Percentiles rank a stretch among this genome's conserved stretches.
phyloP scores from a whole-genome alignment of 2,888 invertebrate species.

The Rotaria magnacalcarata region DNA sequence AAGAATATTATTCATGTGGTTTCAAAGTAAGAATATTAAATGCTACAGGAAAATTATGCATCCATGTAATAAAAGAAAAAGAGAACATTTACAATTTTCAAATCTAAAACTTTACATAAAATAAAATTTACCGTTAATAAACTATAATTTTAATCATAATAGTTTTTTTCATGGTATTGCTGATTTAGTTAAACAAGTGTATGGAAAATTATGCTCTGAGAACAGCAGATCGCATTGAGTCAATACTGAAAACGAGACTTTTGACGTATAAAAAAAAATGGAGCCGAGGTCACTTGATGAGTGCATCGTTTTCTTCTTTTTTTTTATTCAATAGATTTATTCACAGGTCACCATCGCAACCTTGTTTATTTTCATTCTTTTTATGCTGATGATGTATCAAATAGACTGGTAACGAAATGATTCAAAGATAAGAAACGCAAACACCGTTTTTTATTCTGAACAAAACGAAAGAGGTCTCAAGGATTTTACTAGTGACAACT shows the following conservation, averaged over 20 bases:
- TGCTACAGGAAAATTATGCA: no score
- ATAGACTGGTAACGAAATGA: neutral
- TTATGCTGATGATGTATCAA: neutral
- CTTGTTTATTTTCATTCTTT: neutral
- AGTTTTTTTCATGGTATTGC: neutral
- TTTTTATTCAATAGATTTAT: neutral
- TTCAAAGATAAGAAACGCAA: neutral
- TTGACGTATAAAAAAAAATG: neutral
- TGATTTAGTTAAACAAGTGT: neutral
- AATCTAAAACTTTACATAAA: no score
- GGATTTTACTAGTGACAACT: slow-evolving; percentile 6
- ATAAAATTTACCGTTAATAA: neutral
- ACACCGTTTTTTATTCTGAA: neutral
- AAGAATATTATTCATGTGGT: no score
- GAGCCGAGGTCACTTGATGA: neutral
- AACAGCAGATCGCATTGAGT: neutral
- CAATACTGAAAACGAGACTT: neutral
- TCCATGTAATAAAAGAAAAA: neutral
- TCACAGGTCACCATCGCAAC: neutral
- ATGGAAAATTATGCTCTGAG: neutral
- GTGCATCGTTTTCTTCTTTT: neutral
- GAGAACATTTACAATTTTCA: neutral
- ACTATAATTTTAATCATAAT: neutral
- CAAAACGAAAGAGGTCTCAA: neutral
- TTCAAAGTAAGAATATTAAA: no score